Evolutionary conservation across 2,113 vertebrate genomes (phyloP).

Genomic region (Progne subis): DNA sequence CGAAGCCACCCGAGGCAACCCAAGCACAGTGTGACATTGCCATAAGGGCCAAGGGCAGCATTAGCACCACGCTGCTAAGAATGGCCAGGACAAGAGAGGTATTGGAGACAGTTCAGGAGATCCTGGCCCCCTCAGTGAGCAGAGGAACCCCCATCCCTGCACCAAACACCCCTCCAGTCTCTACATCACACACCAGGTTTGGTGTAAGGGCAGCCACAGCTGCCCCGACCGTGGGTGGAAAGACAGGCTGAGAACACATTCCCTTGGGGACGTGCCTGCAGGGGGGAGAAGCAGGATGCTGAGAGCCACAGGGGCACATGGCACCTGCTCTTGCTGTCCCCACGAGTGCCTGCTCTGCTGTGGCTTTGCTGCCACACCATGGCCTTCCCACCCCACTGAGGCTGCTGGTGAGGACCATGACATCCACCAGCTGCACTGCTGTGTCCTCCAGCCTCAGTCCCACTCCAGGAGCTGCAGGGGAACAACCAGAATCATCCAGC

Average conservation of each 20-base stretch:
- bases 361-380: not conserved
- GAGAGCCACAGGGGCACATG: not conserved
- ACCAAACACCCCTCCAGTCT: not conserved
- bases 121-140: not conserved
- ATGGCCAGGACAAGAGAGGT: not conserved
- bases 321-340: not conserved
- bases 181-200: not conserved
- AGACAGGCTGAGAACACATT: not conserved
- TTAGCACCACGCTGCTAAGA: rapidly evolving
- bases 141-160: not conserved
- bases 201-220: not conserved
- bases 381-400: not conserved
- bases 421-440: not conserved
- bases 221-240: rapidly evolving
- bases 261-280: not conserved
- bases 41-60: rapidly evolving
- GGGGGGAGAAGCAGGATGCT: not conserved
- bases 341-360: not conserved
- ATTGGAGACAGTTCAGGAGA: not conserved
- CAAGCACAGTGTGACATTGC: not conserved
- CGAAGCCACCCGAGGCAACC: not conserved
- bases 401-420: not conserved
- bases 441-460: not conserved
- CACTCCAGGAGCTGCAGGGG: not conserved
- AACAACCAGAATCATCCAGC: not conserved